Evolutionary conservation across 2,888 invertebrate genomes (phyloP), one percentile per base, ranked within the genome.

Genomic region (Julus scandinavius): DNA sequence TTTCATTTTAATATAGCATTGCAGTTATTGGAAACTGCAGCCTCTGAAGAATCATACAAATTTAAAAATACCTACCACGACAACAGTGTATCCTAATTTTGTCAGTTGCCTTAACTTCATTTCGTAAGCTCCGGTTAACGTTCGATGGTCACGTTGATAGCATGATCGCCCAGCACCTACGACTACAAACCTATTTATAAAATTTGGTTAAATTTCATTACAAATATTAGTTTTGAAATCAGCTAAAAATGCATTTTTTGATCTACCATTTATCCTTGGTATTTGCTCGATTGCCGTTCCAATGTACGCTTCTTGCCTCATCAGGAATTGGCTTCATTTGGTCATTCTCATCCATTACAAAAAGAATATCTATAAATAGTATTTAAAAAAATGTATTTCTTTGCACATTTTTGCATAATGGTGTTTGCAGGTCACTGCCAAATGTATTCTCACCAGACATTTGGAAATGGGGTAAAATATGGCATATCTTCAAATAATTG

Each of bases 381-480:
- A 29, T 15, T 41, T 4, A 17, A 86, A 41, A 86, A 86, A 40
- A 85, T 6, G 45, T 41, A 40, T 83, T 83, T 83, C 83, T 83
- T 20, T 83, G 11, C 83, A n/a, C 29, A 9, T 85, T 6, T n/a
- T 29, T 85, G 29, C 5, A 41, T 17, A 41, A 29, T 29, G 29
- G 29, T n/a, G 41, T 45, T 86, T 45, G 11, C 9, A n/a, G 13
- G n/a, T 86, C 20, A 41, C 1, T 41, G 49, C 3, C 15, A n/a
- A 1, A 86, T 45, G 20, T n/a, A 20, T 45, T 20, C 41, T 45
- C 45, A 86, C 86, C 86, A 15, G 41, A 45, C 3, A 41, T 38
- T 49, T 49, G 86, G 41, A 86, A 86, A n/a, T 86, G 86, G 20
- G 86, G 86, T 13, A 86, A n/a, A 86, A 86, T 45, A 45, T 86